A percentile compares a stretch with the other conserved stretches of the same genome.
Evolutionary conservation across 2,113 vertebrate species (phyloP).

Genomic region (Erythrolamprus reginae): DNA sequence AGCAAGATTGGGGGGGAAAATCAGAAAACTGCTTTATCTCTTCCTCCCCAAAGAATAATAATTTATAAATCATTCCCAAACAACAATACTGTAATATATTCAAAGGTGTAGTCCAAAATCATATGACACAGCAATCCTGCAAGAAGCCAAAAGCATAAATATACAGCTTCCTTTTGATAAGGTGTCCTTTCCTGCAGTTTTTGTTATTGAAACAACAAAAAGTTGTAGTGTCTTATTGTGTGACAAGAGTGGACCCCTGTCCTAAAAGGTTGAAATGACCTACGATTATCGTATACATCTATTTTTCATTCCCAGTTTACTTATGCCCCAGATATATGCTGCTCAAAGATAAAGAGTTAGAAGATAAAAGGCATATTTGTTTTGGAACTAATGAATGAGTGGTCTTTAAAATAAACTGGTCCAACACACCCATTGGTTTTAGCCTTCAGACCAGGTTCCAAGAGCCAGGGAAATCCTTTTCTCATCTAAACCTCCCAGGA

Average conservation of each 20-base stretch:
- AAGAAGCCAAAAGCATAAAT: background rate
- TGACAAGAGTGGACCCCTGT: too few relatives aligned
- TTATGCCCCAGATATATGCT: background rate
- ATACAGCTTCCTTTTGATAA: background rate
- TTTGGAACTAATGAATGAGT: background rate
- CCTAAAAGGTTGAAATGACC: accelerated
- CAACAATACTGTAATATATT: background rate
- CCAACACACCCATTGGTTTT: accelerated
- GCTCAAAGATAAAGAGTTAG: accelerated
- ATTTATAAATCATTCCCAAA: background rate
- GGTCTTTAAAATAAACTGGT: background rate
- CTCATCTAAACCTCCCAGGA: accelerated
- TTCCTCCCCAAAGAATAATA: background rate
- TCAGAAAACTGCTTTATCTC: background rate
- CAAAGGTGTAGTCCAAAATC: background rate
- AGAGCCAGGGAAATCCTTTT: background rate
- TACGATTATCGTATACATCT: accelerated
- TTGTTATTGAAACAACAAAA: too few relatives aligned
- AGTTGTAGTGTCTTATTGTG: background rate
- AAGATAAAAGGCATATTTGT: accelerated
- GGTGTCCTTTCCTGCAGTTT: background rate
- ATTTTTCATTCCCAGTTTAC: background rate
- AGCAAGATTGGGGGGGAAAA: background rate
- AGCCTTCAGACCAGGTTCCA: background rate
- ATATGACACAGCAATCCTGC: background rate